A percentile compares a stretch with the other conserved stretches of the same genome.
Conservation (phyloP, 1,140 invertebrate species). For the Antheraea pernyi region DNA sequence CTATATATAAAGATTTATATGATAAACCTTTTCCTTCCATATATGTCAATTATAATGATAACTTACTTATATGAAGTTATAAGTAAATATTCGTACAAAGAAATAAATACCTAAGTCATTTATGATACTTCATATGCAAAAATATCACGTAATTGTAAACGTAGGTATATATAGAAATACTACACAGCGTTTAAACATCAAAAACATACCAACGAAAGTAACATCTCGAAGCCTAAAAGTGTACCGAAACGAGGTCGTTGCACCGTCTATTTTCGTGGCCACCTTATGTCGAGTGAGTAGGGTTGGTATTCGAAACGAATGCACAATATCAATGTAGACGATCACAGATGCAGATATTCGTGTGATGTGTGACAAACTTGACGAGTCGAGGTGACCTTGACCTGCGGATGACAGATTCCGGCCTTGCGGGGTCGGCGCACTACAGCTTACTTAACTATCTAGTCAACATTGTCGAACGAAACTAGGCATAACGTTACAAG, state of each 20-base stretch:
- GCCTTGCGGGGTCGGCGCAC: slow-evolving; percentile 69
- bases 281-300: slow-evolving; percentile 47
- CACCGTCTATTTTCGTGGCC: slow-evolving; percentile 49
- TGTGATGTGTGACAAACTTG: slow-evolving; percentile 52
- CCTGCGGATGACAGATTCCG: slow-evolving; percentile 67
- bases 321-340: slow-evolving; percentile 65
- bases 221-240: slow-evolving; percentile 50
- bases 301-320: slow-evolving; percentile 40
- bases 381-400: slow-evolving; percentile 62
- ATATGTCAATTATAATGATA: no score
- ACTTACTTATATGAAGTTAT: no score
- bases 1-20: no score
- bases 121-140: neutral
- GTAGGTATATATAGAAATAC: neutral
- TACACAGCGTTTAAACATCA: slow-evolving; percentile 22
- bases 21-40: no score
- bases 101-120: no score
- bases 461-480: slow-evolving; percentile 31
- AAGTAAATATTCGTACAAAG: no score
- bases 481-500: slow-evolving; percentile 8
- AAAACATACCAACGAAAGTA: slow-evolving; percentile 56
- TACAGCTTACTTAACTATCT: slow-evolving; percentile 52
- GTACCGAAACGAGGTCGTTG: slow-evolving; percentile 54
- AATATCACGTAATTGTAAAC: neutral
- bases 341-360: slow-evolving; percentile 71